These are phyloP conservation scores for Acanthosepion esculentum DNA, from an alignment of 2,888 invertebrate species.

Conservation along the genomic window DNA sequence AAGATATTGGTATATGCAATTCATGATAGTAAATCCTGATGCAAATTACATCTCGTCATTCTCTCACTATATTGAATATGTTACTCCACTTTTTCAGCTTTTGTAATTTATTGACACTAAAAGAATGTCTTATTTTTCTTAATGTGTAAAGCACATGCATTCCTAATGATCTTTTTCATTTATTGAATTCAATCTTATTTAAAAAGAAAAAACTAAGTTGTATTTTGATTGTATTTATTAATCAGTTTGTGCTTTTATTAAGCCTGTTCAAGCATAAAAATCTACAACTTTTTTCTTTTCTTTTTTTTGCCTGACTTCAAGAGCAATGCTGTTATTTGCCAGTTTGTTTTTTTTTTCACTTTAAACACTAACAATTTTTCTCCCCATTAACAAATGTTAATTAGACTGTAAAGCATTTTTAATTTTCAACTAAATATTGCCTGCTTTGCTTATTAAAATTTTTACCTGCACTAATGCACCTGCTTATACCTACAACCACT, in stretches of 20 bases:
- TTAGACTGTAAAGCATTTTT: not conserved
- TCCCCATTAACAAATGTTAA: not conserved
- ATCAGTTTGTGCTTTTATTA: not conserved
- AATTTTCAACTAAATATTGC: not conserved
- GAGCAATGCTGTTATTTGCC: not conserved
- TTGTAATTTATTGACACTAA: no score
- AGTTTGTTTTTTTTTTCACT: not conserved
- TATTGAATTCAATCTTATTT: not conserved
- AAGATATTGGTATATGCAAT: no score
- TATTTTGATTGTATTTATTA: not conserved
- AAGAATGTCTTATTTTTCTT: no score
- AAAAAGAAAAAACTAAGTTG: not conserved
- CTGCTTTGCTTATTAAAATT: not conserved
- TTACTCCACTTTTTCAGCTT: no score
- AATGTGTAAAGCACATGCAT: no score
- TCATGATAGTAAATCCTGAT: no score
- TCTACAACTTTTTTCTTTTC: not conserved
- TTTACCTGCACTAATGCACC: constrained; percentile 6
- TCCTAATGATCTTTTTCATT: not conserved
- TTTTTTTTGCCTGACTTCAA: not conserved
- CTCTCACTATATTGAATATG: no score
- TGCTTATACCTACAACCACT: not conserved
- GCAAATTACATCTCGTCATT: no score
- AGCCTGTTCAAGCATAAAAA: not conserved
- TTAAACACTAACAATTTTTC: not conserved